These are phyloP conservation scores for Troilus luridus DNA, from an alignment of 2,888 invertebrate species.

Conservation along the genomic window DNA sequence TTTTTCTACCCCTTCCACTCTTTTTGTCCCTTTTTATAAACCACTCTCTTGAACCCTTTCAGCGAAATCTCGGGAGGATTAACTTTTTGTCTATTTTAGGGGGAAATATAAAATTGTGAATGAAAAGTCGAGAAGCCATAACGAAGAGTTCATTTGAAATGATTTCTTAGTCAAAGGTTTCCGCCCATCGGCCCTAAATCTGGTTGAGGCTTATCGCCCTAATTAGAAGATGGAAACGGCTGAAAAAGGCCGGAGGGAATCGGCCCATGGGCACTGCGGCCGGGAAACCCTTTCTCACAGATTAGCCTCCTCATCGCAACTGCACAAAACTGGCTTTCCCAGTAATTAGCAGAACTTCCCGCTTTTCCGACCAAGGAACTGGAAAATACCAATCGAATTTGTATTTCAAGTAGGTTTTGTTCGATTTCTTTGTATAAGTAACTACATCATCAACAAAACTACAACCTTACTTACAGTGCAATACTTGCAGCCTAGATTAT, in stretches of 20 bases:
- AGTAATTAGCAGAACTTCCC: conserved; percentile 39
- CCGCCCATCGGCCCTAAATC: conserved; percentile 11
- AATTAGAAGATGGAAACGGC: conserved; percentile 39
- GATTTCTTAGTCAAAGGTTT: conserved; percentile 46
- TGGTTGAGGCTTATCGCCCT: conserved; percentile 44
- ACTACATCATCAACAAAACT: no score
- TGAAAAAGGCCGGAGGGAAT: conserved; percentile 40
- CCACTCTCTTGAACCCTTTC: conserved; percentile 16
- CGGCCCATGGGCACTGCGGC: conserved; percentile 12
- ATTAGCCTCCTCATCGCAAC: conserved; percentile 45
- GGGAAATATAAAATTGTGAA: conserved; percentile 19
- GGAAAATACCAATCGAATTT: neutral
- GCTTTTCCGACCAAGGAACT: neutral
- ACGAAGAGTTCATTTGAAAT: conserved; percentile 24
- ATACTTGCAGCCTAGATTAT: no score
- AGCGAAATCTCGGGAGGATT: neutral
- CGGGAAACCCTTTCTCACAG: conserved; percentile 40
- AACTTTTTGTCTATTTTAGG: conserved; percentile 22
- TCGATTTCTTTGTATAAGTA: neutral
- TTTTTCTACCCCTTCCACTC: neutral
- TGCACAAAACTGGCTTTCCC: conserved; percentile 47
- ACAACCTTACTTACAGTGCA: no score
- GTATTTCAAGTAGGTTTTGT: neutral
- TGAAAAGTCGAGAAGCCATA: conserved; percentile 42
- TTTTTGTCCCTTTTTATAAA: conserved; percentile 14